A percentile compares a stretch with the other conserved stretches of the same genome.
Conservation (phyloP, 1,140 invertebrate genomes). For the Drosophila jambulina region DNA sequence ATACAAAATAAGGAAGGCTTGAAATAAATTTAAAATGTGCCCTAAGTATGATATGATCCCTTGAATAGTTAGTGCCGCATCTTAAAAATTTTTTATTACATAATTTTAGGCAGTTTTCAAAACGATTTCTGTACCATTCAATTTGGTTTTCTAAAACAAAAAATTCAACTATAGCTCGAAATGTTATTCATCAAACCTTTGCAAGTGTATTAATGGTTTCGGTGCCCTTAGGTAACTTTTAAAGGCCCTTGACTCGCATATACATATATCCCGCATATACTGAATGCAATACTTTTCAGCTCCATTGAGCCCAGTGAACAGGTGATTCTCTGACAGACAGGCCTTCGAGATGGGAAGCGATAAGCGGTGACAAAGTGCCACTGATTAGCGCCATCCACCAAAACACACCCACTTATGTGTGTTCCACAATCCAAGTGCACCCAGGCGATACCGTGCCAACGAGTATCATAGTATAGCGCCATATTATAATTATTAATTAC, state of each 20-base stretch:
- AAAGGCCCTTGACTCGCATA: not conserved
- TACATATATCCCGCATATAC: slow-evolving; percentile 7
- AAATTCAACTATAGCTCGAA: no score
- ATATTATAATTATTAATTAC: slow-evolving; percentile 5
- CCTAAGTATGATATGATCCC: no score
- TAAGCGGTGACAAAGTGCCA: slow-evolving; percentile 24
- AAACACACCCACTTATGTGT: slow-evolving; percentile 36
- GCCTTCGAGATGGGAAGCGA: slow-evolving; percentile 35
- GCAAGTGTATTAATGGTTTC: not conserved
- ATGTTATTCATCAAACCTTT: no score
- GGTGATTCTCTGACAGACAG: slow-evolving; percentile 51
- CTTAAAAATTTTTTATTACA: not conserved
- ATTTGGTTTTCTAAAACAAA: no score
- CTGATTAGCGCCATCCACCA: slow-evolving; percentile 25
- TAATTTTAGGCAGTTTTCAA: not conserved
- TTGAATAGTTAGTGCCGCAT: not conserved
- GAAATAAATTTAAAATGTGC: no score
- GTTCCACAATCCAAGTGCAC: slow-evolving; percentile 2
- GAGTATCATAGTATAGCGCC: not conserved
- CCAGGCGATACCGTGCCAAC: not conserved
- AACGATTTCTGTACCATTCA: no score
- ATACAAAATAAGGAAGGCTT: no score
- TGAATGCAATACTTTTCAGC: slow-evolving; percentile 13
- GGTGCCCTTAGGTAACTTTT: not conserved
- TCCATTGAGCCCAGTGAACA: slow-evolving; percentile 38